phyloP scores from a whole-genome alignment of 2,113 vertebrate species.

The Ctenomys sociabilis region DNA sequence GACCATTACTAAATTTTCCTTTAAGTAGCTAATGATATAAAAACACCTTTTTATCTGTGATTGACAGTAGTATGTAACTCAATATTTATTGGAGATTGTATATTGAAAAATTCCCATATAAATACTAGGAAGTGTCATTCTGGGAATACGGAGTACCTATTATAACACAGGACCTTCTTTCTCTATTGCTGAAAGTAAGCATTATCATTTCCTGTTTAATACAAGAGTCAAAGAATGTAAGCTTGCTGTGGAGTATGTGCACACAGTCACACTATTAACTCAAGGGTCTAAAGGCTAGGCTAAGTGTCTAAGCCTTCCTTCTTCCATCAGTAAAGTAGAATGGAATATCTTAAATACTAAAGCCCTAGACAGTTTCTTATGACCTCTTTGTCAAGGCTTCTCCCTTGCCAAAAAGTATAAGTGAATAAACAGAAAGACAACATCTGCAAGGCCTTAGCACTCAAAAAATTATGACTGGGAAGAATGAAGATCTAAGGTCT shows the following conservation, averaged over 20 bases:
- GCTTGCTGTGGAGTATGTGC: neutral
- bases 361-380: neutral
- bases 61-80: neutral
- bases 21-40: neutral
- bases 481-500: neutral
- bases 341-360: neutral
- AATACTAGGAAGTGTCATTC: neutral
- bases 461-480: neutral
- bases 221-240: neutral
- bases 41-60: neutral
- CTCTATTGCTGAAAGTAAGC: neutral
- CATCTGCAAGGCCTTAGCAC: neutral
- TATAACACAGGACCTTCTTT: neutral
- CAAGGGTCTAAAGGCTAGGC: neutral
- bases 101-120: neutral
- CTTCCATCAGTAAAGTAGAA: neutral
- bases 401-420: neutral
- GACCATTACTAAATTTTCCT: neutral
- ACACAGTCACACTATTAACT: neutral
- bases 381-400: neutral
- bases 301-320: neutral
- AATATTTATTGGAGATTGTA: neutral
- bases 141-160: neutral
- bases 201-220: neutral
- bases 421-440: slow-evolving; percentile 18